Base-by-base conservation (phyloP, 2,113 vertebrate species). In the Leptosomus discolor region DNA sequence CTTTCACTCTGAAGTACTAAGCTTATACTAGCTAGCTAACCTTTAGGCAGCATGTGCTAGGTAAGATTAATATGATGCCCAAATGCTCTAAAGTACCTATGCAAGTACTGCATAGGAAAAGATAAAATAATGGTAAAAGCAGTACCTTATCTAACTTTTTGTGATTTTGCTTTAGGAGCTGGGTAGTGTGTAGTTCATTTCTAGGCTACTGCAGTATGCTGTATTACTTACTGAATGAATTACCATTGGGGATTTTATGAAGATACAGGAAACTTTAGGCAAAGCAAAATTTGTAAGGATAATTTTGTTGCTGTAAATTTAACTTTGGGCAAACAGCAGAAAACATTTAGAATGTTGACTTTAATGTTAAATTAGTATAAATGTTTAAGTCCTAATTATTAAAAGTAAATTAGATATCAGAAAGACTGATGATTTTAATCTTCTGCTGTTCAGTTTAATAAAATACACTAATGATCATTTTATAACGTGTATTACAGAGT, bases 401-500 rank as follows among this genome's bases (percentile, higher is more conserved):
- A 69, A 26, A 89, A 87, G 18, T 85, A 88, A 94, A 60, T 94
- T 81, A 86, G 51, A 4, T 93, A 51, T 86, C 54, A 75, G 43
- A 83, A 87, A 93, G 85, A 93, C 51, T 83, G 50, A 89, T 92
- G 26, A 73, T 82, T 92, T 96, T 96, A 83, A 77, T 81, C 53
- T 88, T 84, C 41, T 70, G 11, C 32, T 90, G 27, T 95, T 79
- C 21, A 68, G 54, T 77, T 90, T 88, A 61, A 92, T 95, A 85
- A 83, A 76, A 67, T 83, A 74, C 48, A 45, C 24, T 95, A 96
- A 91, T 90, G 15, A 69, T 69, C 10, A 20, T 96, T 96, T 95
- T 86, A 61, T 73, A 89, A 95, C 94, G 15, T 96, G 8, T 91
- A 58, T 97, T 98, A 32, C 98, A 99, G 99, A 99, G 99, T 97